Evolutionary conservation across 2,797 vertebrate species (phyloP).

Genomic region (Melanotaenia boesemani): DNA sequence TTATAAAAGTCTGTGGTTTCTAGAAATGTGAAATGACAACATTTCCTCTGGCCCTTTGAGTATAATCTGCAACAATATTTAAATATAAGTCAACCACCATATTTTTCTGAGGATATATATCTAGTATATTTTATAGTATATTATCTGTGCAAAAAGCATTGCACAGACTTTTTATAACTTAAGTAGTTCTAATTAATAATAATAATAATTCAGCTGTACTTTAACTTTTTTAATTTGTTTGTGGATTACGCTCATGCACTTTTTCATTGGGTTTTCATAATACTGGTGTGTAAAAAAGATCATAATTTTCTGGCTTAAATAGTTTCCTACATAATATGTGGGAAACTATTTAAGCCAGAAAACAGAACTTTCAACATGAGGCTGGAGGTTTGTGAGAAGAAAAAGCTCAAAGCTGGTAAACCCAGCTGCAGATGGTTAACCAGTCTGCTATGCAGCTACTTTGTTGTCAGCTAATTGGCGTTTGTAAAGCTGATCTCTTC

Average conservation of each 20-base stretch:
- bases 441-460: conserved; percentile 31
- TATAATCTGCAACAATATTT: no score
- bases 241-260: not conserved
- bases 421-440: conserved; percentile 7
- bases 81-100: no score
- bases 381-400: not conserved
- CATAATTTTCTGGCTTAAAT: no score
- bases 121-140: no score
- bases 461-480: conserved; percentile 40
- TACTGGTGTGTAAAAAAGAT: not conserved
- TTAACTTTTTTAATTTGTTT: not conserved
- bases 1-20: no score
- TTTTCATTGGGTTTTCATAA: not conserved
- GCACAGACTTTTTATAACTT: no score
- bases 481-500: conserved; percentile 47
- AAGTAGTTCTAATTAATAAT: not conserved
- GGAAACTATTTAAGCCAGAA: not conserved
- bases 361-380: not conserved
- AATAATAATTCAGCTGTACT: not conserved
- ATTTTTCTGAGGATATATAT: no score
- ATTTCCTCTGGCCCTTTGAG: no score
- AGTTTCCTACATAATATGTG: no score
- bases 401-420: conserved; percentile 2
- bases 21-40: no score
- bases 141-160: no score